Conservation (phyloP, 2,113 vertebrate genomes). For the Eonycteris spelaea region DNA sequence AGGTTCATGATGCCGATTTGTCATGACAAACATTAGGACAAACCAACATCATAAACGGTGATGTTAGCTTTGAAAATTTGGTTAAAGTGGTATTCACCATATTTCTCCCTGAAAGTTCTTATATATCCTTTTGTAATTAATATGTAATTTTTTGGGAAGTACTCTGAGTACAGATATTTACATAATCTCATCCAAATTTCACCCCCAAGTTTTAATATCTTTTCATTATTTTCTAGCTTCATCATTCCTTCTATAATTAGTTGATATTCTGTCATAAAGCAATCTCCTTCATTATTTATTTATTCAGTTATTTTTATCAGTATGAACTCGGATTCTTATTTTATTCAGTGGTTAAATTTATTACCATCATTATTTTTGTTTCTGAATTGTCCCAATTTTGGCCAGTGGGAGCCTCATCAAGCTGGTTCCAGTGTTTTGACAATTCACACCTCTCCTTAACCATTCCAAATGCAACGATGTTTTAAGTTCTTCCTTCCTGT, state of each 20-base stretch:
- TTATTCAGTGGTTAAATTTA: slow-evolving; percentile 8
- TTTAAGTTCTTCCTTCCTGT: slow-evolving; percentile 9
- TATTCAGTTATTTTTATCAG: neutral
- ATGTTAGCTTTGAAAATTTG: slow-evolving; percentile 31
- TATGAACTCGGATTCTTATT: slow-evolving; percentile 24
- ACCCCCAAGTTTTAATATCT: neutral
- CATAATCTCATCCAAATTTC: neutral
- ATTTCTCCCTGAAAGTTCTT: slow-evolving; percentile 25
- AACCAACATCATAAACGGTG: neutral
- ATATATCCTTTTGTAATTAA: slow-evolving; percentile 25
- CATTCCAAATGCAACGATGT: neutral
- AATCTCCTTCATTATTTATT: neutral
- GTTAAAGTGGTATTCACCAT: neutral
- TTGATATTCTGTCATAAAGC: neutral
- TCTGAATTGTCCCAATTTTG: neutral
- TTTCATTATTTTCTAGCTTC: neutral
- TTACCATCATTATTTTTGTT: slow-evolving; percentile 2
- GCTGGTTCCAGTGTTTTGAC: neutral
- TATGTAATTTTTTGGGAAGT: neutral
- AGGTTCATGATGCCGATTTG: neutral
- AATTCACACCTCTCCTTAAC: neutral
- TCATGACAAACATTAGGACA: too few relatives aligned
- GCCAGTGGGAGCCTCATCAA: neutral
- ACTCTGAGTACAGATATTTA: neutral
- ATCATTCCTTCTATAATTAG: neutral